phyloP scores from a whole-genome alignment of 2,113 vertebrate species.

The Podocnemis expansa region DNA sequence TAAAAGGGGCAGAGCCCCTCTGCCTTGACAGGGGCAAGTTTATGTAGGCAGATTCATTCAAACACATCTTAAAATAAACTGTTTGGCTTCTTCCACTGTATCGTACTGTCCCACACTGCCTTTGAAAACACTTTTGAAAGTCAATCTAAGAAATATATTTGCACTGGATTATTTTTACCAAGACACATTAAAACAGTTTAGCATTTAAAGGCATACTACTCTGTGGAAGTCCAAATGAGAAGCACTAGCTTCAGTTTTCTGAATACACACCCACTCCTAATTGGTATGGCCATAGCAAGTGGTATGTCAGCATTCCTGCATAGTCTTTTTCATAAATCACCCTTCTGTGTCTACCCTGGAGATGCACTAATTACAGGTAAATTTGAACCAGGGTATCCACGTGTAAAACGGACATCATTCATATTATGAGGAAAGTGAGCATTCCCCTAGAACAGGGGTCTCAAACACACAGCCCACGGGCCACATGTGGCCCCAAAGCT shows the following conservation, averaged over 20 bases:
- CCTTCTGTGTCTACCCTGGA: background rate
- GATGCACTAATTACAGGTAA: constrained; percentile 14
- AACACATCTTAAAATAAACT: constrained; percentile 69
- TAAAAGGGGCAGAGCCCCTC: constrained; percentile 41
- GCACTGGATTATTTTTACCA: constrained; percentile 26
- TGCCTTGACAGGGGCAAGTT: constrained; percentile 53
- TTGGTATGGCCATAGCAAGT: constrained; percentile 5
- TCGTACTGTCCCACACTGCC: constrained; percentile 12
- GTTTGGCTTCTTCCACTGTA: constrained; percentile 33
- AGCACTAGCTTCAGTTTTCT: background rate
- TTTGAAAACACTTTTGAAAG: constrained; percentile 46
- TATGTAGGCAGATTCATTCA: constrained; percentile 66
- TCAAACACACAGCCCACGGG: too few relatives aligned
- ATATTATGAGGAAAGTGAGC: fast-evolving
- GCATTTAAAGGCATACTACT: background rate
- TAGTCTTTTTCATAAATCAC: constrained; percentile 22
- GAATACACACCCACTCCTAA: constrained; percentile 13
- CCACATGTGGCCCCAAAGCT: too few relatives aligned
- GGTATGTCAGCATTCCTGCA: constrained; percentile 1
- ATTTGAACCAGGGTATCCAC: constrained; percentile 49
- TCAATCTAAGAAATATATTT: constrained; percentile 29
- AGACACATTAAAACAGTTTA: constrained; percentile 44
- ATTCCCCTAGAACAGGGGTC: too few relatives aligned
- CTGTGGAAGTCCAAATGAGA: background rate
- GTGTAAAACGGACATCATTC: background rate